phyloP scores from a whole-genome alignment of 2,797 vertebrate species.

The Linurgus olivaceus region DNA sequence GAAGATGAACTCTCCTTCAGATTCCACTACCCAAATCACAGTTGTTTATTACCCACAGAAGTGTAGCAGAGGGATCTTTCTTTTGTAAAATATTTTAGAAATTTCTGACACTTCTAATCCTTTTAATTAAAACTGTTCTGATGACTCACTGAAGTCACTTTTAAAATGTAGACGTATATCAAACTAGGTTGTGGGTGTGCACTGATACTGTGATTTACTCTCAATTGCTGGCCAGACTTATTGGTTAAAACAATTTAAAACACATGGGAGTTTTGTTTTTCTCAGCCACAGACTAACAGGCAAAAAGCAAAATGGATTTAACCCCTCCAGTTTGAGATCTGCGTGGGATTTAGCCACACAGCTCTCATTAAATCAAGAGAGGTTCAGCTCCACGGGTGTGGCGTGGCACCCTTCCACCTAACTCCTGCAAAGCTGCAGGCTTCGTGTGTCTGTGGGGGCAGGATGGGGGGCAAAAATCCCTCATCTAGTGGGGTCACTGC shows the following conservation, averaged over 20 bases:
- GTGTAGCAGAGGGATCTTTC: neutral
- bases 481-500: neutral
- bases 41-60: neutral
- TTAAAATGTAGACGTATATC: neutral
- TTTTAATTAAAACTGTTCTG: slow-evolving; percentile 25
- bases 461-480: neutral
- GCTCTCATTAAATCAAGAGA: neutral
- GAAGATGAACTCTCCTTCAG: neutral
- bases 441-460: neutral
- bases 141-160: slow-evolving; percentile 32
- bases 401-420: neutral
- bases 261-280: slow-evolving; percentile 16
- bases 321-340: slow-evolving; percentile 13
- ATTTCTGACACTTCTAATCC: slow-evolving; percentile 9
- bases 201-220: slow-evolving; percentile 38
- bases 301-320: slow-evolving; percentile 1
- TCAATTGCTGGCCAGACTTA: slow-evolving; percentile 46
- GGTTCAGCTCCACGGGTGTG: slow-evolving; percentile 32
- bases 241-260: slow-evolving; percentile 56
- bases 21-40: neutral
- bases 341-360: neutral
- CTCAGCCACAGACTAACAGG: slow-evolving; percentile 7
- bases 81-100: neutral
- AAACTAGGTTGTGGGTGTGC: neutral
- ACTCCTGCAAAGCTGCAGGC: neutral